Conservation (phyloP, 2,113 vertebrate species). For the Eira barbara region DNA sequence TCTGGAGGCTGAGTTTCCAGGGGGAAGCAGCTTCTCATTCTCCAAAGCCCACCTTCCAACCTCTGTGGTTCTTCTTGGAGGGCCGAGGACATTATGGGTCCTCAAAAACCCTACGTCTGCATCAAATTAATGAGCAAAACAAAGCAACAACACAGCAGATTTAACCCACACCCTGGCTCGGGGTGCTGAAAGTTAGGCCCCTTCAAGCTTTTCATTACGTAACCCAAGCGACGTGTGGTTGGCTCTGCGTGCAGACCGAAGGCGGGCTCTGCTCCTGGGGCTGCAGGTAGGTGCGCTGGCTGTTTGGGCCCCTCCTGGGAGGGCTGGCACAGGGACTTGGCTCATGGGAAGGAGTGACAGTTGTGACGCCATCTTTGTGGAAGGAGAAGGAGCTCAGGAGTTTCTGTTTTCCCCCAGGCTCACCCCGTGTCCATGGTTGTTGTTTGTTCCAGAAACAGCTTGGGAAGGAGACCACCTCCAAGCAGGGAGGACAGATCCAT, state of each 20-base stretch:
- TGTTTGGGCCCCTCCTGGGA: not conserved
- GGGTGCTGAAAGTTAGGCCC: not conserved
- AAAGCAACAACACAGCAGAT: not conserved
- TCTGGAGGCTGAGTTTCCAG: not conserved
- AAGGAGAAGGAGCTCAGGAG: too few species aligned
- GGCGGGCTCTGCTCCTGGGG: not conserved
- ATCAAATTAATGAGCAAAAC: conserved; percentile 30
- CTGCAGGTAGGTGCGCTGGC: not conserved
- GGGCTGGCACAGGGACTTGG: not conserved
- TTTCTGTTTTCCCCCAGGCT: rapidly evolving
- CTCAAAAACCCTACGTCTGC: conserved; percentile 21
- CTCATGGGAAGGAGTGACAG: not conserved
- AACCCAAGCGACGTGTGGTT: rapidly evolving
- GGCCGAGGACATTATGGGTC: not conserved
- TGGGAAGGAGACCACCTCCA: not conserved
- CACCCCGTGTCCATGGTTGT: not conserved
- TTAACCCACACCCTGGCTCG: not conserved
- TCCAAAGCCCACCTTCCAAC: not conserved
- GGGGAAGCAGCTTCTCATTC: not conserved
- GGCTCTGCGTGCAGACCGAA: rapidly evolving
- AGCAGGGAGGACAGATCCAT: too few species aligned
- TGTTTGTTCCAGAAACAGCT: not conserved
- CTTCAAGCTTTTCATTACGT: not conserved
- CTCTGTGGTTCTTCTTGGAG: not conserved
- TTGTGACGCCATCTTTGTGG: not conserved